Evolutionary conservation across 1,140 invertebrate genomes (phyloP), one percentile per base, ranked within the genome.

Genomic region (Magallana angulata): DNA sequence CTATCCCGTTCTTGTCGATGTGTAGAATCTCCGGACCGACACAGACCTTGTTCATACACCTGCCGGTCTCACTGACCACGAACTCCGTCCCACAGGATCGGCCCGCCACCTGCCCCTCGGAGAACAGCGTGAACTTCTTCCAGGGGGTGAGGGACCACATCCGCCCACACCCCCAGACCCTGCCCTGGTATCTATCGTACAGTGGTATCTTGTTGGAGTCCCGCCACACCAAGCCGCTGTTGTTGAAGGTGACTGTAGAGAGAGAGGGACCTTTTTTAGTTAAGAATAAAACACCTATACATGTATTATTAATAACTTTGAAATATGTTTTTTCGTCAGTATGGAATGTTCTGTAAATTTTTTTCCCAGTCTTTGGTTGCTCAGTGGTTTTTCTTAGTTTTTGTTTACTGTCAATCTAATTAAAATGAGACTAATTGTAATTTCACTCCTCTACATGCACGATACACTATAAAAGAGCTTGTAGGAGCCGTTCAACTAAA

Each of bases 71-170:
- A 30, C 24, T 18, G 4, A 76, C 18, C 8, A 30, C 7, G 9
- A 76, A 76, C 24, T 76, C 24, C 1, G 68, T 76, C 24, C 7
- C 68, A 36, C 68, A 76, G 68, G 11, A 30, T 36, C 68, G 7
- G 6, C 12, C 36, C 1, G 8, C 24, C 2, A 76, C 68, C 68
- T 76, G 68, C 7, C 68, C 68, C 68, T 76, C 68, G 24, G 68
- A 76, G 30, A 12, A 30, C 1, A 76, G 68, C 24, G 68, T 76
- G 24, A 76, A 76, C 11, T 76, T 76, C 68, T 76, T 76, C 68
- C 68, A 76, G 7, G 68, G 8, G 24, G 12, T 18, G 24, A 76
- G 68, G 68, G 68, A 76, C 68, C 68, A 76, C 24, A 18, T 30
- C 12, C 68, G 24, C 5, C 68, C 68, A 30, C 68, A 76, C 18